Base-by-base conservation (phyloP, 2,113 vertebrate species). In the Oophaga pumilio region DNA sequence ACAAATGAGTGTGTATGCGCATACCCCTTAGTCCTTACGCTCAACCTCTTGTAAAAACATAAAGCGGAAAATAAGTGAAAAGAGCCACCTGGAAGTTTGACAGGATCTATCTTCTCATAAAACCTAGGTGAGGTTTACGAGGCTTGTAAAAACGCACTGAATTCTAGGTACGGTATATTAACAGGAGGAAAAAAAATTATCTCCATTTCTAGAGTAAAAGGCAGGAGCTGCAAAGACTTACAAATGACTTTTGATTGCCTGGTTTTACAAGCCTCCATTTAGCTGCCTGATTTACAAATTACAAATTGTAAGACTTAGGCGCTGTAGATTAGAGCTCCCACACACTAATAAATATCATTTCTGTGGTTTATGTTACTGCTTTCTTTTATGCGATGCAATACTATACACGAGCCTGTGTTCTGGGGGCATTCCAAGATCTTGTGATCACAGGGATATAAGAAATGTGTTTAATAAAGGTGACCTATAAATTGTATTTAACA, bases 91-190 rank as follows among this genome's bases (percentile, higher is more conserved):
- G 86, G 86, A 76, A 76, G 71, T 26, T 49, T 88, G 86, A 88
- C 86, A 76, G 86, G 59, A 88, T 83, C 79, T 66, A 69, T 87
- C 86, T 83, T 76, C 86, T 57, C 86, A 88, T 88, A 88, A 88
- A 88, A 64, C 10, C 15, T 20, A 88, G 86, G 86, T 88, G 86
- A 88, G 80, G 80, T 88, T 88, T 88, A 88, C 53, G 80, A 66
- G 80, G 33, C 86, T 88, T 88, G 86, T 88, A 88, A 88, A 87
- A 83, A 83, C n/a, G 76, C 59, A 52, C 8, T 53, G 57, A 59
- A 83, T 88, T 83, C 69, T 88, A 82, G 79, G 79, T 76, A n/a
- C 43, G 79, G 79, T 76, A n/a, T 49, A 83, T 83, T 76, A 76
- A 80, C 69, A 68, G 28, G 17, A 73, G 77, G 76, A 10, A 62